A percentile compares a stretch with the other conserved stretches of the same genome.
Evolutionary conservation across 2,888 invertebrate genomes (phyloP).

Genomic region (Bembecia ichneumoniformis): DNA sequence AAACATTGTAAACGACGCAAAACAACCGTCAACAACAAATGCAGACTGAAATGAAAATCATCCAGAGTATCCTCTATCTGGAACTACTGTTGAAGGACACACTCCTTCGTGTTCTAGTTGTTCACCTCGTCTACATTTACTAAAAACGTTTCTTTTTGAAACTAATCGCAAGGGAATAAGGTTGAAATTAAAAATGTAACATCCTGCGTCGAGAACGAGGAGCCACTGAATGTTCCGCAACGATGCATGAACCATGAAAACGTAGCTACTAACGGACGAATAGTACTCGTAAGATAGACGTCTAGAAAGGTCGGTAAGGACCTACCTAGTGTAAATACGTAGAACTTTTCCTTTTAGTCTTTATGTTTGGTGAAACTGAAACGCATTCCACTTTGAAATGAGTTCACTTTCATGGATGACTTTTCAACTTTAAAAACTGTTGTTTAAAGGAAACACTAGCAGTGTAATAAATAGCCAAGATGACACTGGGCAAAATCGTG

Average conservation of each 20-base stretch:
- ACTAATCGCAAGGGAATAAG: slow-evolving; percentile 17
- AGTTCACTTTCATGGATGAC: no score
- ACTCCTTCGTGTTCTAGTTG: slow-evolving; percentile 56
- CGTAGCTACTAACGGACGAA: neutral
- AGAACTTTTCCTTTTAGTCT: no score
- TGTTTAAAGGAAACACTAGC: no score
- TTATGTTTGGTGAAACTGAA: no score
- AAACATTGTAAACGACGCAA: no score
- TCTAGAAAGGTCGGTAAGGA: neutral
- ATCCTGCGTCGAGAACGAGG: slow-evolving; percentile 30
- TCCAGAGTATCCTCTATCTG: slow-evolving; percentile 45
- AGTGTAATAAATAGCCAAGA: no score
- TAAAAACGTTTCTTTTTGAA: slow-evolving; percentile 12
- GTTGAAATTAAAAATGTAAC: slow-evolving; percentile 21
- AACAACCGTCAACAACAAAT: neutral
- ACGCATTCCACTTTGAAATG: no score
- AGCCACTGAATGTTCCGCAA: slow-evolving; percentile 45
- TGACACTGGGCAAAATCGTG: no score
- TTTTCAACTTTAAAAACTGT: no score
- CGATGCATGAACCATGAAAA: slow-evolving; percentile 63
- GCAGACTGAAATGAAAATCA: slow-evolving; percentile 54
- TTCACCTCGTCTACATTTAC: slow-evolving; percentile 41
- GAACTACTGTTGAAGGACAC: slow-evolving; percentile 56
- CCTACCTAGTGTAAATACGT: no score
- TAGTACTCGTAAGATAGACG: neutral